Base-by-base conservation (phyloP, 2,113 vertebrate genomes). In the Peromyscus leucopus region DNA sequence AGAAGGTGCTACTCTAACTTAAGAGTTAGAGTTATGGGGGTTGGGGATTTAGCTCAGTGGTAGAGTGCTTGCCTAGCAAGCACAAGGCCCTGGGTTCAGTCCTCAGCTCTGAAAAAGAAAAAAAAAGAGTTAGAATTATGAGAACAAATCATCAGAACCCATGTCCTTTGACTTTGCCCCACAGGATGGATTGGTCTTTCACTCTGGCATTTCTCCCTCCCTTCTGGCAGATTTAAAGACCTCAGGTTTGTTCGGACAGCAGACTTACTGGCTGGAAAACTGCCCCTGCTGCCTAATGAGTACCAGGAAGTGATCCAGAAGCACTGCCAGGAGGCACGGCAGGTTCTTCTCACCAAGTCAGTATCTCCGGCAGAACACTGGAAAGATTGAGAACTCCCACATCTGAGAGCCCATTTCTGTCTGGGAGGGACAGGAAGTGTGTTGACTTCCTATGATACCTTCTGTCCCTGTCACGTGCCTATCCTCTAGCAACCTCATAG, bases 181-280 rank as follows among this genome's bases (percentile, higher is more conserved):
- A 15, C 3, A 7, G 33, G 39, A 57, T 76, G 67, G 51, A 61
- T 26, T 15, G 28, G 0, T 46, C 28, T n/a, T 71, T 59, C 26
- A n/a, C 36, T 36, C 79, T 51, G 9, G 33, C 57, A 2, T 88
- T 22, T 78, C 67, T n/a, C 39, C 39, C 46, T 93, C 48, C 76
- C 57, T 83, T 83, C 91, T 67, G 96, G 12, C 63, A 99, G 99
- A 95, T 99, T 99, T 97, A 98, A 97, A 74, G 97, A 99, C 0
- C 93, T 99, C 48, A 98, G 99, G 59, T 99, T 99, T 98, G 98
- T 99, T 48, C 98, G 97, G 91, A 97, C 98, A 15, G 97, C 98
- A 15, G 99, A 99, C 72, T 48, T 99, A 11, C 98, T 98, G 26
- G 96, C 89, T 0, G 97, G 98, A 5, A 94, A 91, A 3, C 97